Evolutionary conservation across 2,113 vertebrate genomes (phyloP).

Genomic region (Odocoileus virginianus): DNA sequence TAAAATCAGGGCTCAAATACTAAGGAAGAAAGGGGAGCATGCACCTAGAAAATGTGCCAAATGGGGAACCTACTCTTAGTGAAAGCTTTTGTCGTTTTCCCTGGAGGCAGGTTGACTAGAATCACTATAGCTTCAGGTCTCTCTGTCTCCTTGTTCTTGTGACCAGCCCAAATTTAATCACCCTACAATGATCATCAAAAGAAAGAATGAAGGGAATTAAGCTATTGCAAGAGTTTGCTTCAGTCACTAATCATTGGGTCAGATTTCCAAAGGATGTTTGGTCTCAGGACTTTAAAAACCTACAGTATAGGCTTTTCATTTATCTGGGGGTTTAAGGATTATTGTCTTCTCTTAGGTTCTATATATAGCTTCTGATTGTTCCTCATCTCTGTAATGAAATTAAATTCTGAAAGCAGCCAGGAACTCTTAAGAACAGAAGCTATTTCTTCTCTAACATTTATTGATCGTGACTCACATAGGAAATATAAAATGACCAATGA

Average conservation of each 20-base stretch:
- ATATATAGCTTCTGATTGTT: slow-evolving; percentile 3
- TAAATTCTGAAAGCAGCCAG: background rate
- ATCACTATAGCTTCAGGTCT: background rate
- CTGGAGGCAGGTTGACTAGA: background rate
- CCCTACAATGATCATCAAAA: background rate
- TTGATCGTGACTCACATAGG: slow-evolving; percentile 36
- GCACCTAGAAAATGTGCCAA: background rate
- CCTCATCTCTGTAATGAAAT: background rate
- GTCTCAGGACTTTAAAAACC: background rate
- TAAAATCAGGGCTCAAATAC: background rate
- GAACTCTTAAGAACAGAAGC: background rate
- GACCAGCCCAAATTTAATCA: background rate
- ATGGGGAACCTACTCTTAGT: background rate
- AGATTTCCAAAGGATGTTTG: background rate
- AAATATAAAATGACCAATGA: slow-evolving; percentile 26
- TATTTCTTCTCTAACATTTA: background rate
- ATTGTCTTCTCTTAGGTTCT: slow-evolving; percentile 3
- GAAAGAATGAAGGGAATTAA: background rate
- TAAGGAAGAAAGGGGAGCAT: background rate
- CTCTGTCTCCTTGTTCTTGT: background rate
- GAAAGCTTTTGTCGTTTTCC: background rate
- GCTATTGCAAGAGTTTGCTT: background rate
- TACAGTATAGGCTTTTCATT: background rate
- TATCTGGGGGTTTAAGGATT: background rate
- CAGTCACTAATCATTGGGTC: background rate